Evolutionary conservation across 2,888 invertebrate genomes (phyloP).

Genomic region (Brachynemurus nebulosus): DNA sequence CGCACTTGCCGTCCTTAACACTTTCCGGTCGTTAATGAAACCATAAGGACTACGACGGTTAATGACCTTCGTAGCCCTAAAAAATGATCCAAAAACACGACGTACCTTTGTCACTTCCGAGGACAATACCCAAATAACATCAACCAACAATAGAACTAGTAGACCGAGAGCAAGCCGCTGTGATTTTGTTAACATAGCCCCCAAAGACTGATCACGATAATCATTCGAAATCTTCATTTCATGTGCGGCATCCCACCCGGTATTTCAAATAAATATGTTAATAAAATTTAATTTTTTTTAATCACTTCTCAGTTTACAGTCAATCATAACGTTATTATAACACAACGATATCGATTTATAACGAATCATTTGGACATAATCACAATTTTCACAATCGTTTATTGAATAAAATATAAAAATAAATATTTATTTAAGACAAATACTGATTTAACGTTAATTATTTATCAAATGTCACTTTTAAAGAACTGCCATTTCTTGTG

Average conservation of each 20-base stretch:
- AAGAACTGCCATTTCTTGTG: conserved; percentile 1
- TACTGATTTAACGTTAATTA: neutral
- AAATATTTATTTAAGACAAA: neutral
- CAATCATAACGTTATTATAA: too few species aligned
- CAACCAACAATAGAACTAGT: conserved; percentile 75
- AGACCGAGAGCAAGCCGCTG: conserved; percentile 72
- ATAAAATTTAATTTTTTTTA: too few species aligned
- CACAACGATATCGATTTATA: neutral
- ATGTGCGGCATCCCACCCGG: neutral
- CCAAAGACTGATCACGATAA: conserved; percentile 9
- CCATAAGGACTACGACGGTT: too few species aligned
- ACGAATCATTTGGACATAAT: neutral
- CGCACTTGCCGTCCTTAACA: too few species aligned
- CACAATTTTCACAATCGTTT: neutral
- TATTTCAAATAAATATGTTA: too few species aligned
- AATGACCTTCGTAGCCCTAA: too few species aligned
- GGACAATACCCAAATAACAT: conserved; percentile 91
- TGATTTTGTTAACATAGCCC: conserved; percentile 43
- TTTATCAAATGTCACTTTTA: neutral
- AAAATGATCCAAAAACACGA: neutral
- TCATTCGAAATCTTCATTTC: neutral
- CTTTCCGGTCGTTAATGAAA: too few species aligned
- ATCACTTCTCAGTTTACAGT: too few species aligned
- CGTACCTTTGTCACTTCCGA: conserved; percentile 86
- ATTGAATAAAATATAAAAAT: neutral